Base-by-base conservation (phyloP, 35 echinoderm and acorn worm genomes). In the Ophioderma brevispina region DNA sequence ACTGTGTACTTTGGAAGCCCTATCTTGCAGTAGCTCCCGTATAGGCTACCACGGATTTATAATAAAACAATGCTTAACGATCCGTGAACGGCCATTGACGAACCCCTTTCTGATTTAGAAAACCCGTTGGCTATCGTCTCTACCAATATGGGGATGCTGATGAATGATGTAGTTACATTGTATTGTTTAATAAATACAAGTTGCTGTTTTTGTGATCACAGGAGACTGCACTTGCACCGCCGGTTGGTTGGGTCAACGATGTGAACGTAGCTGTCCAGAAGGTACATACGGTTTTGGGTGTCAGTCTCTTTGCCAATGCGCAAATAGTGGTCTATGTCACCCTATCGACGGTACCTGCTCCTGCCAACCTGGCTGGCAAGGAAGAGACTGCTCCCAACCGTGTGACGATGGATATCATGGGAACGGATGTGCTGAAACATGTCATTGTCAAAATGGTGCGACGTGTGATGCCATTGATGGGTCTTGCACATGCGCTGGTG, bases 231-330 rank as follows among this genome's bases (percentile, higher is more conserved):
- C 91, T 0, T 99, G 97, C 55, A 35, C 88, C 10, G 40, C 93
- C 41, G 97, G 97, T 17, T 99, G 97, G 97, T 76, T 40, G 30
- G 97, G 97, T 5, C 64, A 82, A 40, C 36, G 49, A 34, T 99
- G 97, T 55, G 75, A 94, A 21, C 18, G 63, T 18, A 39, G 32
- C 39, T 99, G 97, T 87, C 19, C 56, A 55, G 64, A 37, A 15
- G 91, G 85, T 3, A 84, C 21, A 30, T 93, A 78, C 81, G 97
- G 97, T 31, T 87, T 82, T 25, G 84, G 95, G 35, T 99, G 97
- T 39, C 80, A 64, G 37, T 86, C 81, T 1, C 35, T 75, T 33
- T 99, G 97, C 43, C 64, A 84, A 4, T 99, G 97, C 78, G 38
- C 79, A 33, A 79, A 99, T 42, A n/a, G n/a, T n/a, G 91, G 78